phyloP scores from a whole-genome alignment of 2,113 vertebrate genomes.

The Cyanistes caeruleus region DNA sequence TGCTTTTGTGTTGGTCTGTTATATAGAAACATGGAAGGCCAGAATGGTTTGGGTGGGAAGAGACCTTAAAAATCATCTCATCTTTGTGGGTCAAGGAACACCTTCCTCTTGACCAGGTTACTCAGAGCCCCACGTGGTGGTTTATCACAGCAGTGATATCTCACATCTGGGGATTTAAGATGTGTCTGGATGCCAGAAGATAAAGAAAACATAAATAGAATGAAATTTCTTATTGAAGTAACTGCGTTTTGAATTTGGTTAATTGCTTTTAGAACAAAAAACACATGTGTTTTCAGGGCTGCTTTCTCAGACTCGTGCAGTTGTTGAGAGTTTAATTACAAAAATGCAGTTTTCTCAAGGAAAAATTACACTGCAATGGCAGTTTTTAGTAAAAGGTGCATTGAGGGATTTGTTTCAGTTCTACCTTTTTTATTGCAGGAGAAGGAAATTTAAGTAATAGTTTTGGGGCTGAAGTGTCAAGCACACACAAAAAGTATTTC shows the following conservation, averaged over 20 bases:
- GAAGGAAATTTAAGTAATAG: neutral
- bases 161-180: neutral
- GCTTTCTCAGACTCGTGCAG: neutral
- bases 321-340: neutral
- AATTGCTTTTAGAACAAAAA: neutral
- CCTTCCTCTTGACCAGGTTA: neutral
- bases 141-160: neutral
- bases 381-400: neutral
- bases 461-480: neutral
- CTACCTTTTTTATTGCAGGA: neutral
- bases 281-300: neutral
- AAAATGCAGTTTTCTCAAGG: neutral
- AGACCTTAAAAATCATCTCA: neutral
- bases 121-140: fast-evolving
- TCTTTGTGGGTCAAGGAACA: neutral
- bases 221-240: neutral
- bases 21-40: neutral
- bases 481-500: neutral
- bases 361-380: neutral
- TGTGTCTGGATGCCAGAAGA: neutral
- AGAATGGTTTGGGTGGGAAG: neutral
- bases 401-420: neutral
- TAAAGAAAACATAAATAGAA: neutral
- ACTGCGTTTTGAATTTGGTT: neutral
- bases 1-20: fast-evolving